A percentile compares a stretch with the other conserved stretches of the same genome.
These are phyloP conservation scores for Psephotus haematonotus DNA, from an alignment of 2,113 vertebrate species.

Conservation along the genomic window DNA sequence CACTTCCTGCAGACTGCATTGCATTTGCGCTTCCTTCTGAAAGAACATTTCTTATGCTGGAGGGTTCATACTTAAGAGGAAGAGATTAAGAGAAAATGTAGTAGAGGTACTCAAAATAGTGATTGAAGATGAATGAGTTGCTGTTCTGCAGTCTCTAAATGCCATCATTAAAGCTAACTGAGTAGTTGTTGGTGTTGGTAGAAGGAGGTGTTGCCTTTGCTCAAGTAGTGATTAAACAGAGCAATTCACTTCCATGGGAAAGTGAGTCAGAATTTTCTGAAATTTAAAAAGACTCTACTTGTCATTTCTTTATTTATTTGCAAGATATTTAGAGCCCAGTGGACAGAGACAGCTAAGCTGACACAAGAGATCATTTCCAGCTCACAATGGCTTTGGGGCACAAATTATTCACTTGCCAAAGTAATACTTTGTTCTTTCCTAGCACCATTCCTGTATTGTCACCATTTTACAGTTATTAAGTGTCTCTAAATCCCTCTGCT, in stretches of 20 bases:
- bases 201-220: not conserved
- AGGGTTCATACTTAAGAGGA: not conserved
- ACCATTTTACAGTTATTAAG: conserved; percentile 9
- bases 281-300: not conserved
- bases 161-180: not conserved
- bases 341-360: not conserved
- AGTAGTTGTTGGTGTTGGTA: not conserved
- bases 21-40: not conserved
- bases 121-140: not conserved
- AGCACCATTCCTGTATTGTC: not conserved
- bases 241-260: not conserved
- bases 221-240: not conserved
- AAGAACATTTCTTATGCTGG: not conserved
- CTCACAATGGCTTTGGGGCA: not conserved
- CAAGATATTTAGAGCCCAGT: not conserved
- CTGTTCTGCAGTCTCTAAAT: not conserved
- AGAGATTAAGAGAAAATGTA: not conserved
- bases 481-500: not conserved
- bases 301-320: not conserved
- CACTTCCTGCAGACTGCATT: not conserved
- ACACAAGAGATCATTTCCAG: conserved; percentile 7
- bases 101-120: not conserved
- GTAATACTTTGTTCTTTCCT: not conserved
- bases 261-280: not conserved
- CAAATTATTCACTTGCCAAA: conserved; percentile 32